phyloP scores from a whole-genome alignment of 1,140 invertebrate genomes.

The Saccostrea echinata region DNA sequence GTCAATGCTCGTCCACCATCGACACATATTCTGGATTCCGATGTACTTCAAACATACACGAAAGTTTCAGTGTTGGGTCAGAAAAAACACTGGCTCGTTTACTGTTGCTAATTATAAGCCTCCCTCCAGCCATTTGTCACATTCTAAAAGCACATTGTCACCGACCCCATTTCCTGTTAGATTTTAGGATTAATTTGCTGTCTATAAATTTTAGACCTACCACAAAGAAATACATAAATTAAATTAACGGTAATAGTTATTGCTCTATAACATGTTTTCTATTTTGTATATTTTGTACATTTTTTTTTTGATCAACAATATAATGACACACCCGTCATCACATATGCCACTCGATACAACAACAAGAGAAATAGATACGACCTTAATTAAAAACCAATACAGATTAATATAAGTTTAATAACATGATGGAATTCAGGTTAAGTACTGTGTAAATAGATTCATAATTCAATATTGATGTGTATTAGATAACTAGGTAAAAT shows the following conservation, averaged over 20 bases:
- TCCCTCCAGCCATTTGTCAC: slow-evolving; percentile 24
- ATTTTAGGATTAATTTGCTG: not conserved
- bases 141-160: not conserved
- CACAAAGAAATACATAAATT: not conserved
- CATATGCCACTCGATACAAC: not conserved
- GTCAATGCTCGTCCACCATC: not conserved
- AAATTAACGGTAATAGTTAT: not conserved
- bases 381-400: too few relatives aligned
- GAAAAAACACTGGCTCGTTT: not conserved
- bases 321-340: not conserved
- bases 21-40: not conserved
- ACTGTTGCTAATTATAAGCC: slow-evolving; percentile 9
- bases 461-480: too few relatives aligned
- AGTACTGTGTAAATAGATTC: too few relatives aligned
- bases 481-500: too few relatives aligned
- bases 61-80: slow-evolving; percentile 10
- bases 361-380: not conserved
- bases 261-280: not conserved
- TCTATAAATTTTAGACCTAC: slow-evolving; percentile 26
- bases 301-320: not conserved
- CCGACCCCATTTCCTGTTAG: not conserved
- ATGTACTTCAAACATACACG: slow-evolving; percentile 8
- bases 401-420: too few relatives aligned
- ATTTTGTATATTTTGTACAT: not conserved
- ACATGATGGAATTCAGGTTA: too few relatives aligned